Percentiles rank a stretch among this genome's conserved stretches.
These are phyloP conservation scores for Sarotherodon lohbergeri DNA, from an alignment of 2,113 vertebrate genomes.

Conservation along the genomic window DNA sequence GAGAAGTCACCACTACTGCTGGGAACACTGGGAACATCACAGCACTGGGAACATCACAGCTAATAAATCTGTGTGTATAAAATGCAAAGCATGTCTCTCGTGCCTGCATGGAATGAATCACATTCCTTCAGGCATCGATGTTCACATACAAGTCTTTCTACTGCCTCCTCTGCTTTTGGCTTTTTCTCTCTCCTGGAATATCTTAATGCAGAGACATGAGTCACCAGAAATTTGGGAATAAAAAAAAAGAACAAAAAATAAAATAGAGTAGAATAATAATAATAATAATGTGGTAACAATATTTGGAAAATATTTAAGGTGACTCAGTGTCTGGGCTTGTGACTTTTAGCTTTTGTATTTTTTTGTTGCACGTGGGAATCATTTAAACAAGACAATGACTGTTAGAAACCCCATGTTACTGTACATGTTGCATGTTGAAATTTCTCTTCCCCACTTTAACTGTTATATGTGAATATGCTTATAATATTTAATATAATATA, in stretches of 20 bases:
- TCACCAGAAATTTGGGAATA: neutral
- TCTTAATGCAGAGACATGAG: neutral
- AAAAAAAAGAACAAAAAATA: neutral
- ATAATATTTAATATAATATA: neutral
- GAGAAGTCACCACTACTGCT: neutral
- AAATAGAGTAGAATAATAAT: neutral
- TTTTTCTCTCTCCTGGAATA: neutral
- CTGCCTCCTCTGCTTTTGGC: neutral
- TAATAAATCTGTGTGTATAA: constrained; percentile 17
- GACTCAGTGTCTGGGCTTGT: neutral
- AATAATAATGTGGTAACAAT: neutral
- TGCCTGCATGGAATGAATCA: neutral
- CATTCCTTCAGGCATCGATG: neutral
- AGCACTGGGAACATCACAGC: neutral
- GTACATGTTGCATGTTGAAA: neutral
- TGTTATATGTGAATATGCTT: neutral
- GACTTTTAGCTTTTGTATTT: neutral
- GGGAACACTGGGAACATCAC: neutral
- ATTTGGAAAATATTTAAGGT: neutral
- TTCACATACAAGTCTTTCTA: neutral
- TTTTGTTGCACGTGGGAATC: neutral
- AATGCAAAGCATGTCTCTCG: neutral
- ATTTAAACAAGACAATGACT: neutral
- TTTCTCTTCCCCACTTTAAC: neutral
- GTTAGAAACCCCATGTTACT: neutral